A percentile compares a stretch with the other conserved stretches of the same genome.
Evolutionary conservation across 2,797 vertebrate species (phyloP).

Genomic region (Amazona finschi): DNA sequence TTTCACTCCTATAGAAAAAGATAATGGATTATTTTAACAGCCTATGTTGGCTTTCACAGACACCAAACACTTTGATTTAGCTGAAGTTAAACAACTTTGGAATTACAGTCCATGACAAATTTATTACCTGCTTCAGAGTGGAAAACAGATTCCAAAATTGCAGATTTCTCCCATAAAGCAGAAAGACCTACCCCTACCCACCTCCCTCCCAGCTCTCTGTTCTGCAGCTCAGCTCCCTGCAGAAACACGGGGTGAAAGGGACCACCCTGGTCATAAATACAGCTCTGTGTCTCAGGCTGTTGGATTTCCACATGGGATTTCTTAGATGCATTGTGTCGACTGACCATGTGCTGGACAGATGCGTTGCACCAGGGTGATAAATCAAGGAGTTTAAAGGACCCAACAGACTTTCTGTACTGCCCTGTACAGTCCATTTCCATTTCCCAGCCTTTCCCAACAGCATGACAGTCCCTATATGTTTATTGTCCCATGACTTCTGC

Average conservation of each 20-base stretch:
- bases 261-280: neutral
- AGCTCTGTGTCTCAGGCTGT: neutral
- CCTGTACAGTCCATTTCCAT: fast-evolving
- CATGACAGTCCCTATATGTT: fast-evolving
- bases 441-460: neutral
- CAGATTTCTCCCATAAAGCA: neutral
- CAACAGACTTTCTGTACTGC: neutral
- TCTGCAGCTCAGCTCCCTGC: neutral
- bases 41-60: neutral
- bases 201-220: neutral
- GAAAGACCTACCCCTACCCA: neutral
- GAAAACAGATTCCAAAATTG: neutral
- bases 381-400: neutral
- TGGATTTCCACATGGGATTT: neutral
- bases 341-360: neutral
- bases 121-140: neutral
- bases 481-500: neutral
- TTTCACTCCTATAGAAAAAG: neutral
- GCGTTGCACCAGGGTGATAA: neutral
- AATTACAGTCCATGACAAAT: neutral
- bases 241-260: neutral
- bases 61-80: neutral
- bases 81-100: neutral
- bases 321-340: neutral
- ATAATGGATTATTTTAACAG: neutral